Percentiles rank a stretch among this genome's conserved stretches.
These are phyloP conservation scores for Patella pellucida DNA, from an alignment of 2,888 invertebrate genomes.

Conservation along the genomic window DNA sequence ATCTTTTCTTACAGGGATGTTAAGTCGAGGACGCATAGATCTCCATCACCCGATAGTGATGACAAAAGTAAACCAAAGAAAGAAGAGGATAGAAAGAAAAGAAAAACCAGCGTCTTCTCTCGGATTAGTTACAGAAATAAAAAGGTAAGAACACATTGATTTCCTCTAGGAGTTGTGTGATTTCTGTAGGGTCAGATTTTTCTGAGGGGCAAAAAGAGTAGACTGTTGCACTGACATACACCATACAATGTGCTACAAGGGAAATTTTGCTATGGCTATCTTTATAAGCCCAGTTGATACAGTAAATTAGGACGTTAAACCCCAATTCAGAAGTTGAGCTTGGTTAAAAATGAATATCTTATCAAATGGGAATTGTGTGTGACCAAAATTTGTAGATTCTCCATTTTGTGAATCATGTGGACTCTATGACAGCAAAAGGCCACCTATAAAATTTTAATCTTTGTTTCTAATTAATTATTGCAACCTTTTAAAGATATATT, in stretches of 20 bases:
- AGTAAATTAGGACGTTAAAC: neutral
- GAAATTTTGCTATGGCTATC: neutral
- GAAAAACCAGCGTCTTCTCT: conserved; percentile 64
- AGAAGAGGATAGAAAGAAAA: conserved; percentile 58
- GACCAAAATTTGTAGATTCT: too few relatives aligned
- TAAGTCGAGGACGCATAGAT: neutral
- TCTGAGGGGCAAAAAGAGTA: neutral
- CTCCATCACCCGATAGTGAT: neutral
- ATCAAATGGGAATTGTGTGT: too few relatives aligned
- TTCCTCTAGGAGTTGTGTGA: too few relatives aligned
- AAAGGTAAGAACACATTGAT: conserved; percentile 45
- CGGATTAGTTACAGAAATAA: conserved; percentile 64
- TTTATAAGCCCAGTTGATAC: neutral
- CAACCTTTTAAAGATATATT: too few relatives aligned
- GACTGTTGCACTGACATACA: too few relatives aligned
- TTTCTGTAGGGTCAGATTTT: neutral
- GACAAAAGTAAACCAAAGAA: conserved; percentile 19
- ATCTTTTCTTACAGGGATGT: too few relatives aligned
- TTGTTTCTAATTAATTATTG: too few relatives aligned
- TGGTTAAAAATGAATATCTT: too few relatives aligned
- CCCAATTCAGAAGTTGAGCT: neutral
- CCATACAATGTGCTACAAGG: too few relatives aligned
- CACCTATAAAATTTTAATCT: too few relatives aligned
- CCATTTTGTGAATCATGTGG: too few relatives aligned
- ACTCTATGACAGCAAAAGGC: too few relatives aligned